Evolutionary conservation across 2,797 vertebrate genomes (phyloP).

Genomic region (Leptatherina wallacei): DNA sequence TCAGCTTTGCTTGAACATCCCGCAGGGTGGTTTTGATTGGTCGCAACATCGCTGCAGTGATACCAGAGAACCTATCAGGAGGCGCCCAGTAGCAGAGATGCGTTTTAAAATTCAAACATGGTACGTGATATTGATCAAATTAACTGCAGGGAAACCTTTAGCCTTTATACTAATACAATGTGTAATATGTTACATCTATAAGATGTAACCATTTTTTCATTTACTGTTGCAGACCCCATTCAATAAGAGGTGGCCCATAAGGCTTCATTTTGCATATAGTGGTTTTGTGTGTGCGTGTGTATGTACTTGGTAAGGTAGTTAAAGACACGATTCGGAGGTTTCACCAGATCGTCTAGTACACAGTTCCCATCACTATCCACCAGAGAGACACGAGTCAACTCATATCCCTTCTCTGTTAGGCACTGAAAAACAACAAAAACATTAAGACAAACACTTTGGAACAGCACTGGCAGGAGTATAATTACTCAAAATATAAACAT

Average conservation of each 20-base stretch:
- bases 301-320: conserved; percentile 88
- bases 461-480: neutral
- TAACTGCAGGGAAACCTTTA: neutral
- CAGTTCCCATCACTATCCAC: conserved; percentile 86
- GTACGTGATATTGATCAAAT: neutral
- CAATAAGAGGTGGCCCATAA: neutral
- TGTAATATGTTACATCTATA: neutral
- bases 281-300: neutral
- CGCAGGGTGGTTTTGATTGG: conserved; percentile 84
- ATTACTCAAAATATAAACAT: neutral
- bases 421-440: conserved; percentile 79
- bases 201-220: neutral
- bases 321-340: conserved; percentile 80
- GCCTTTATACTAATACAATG: too few relatives aligned
- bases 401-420: conserved; percentile 83
- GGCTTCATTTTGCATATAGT: neutral
- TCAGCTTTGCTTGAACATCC: conserved; percentile 85
- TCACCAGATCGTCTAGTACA: conserved; percentile 89
- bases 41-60: conserved; percentile 85
- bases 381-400: conserved; percentile 87
- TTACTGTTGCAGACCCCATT: neutral
- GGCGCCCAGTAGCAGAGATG: neutral
- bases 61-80: conserved; percentile 87
- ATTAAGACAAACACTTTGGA: neutral
- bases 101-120: neutral